These are phyloP conservation scores for Venusia cambrica DNA, from an alignment of 2,888 invertebrate species.

Conservation along the genomic window DNA sequence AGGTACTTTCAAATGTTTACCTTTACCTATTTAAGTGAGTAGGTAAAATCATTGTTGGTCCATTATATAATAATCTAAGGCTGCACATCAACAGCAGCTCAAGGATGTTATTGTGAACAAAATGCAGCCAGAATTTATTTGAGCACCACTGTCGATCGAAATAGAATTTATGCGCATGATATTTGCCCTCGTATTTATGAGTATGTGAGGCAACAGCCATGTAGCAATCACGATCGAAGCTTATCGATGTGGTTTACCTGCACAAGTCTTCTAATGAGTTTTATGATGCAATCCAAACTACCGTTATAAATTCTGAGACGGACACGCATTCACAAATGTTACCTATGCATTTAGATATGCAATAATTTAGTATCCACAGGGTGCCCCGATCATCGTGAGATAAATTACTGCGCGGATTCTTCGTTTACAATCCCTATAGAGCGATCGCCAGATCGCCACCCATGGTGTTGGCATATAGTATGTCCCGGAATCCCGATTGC, in stretches of 20 bases:
- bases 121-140: constrained; percentile 16
- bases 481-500: constrained; percentile 59
- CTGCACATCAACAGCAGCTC: constrained; percentile 21
- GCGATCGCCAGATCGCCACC: constrained; percentile 49
- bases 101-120: constrained; percentile 29
- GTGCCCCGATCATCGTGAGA: constrained; percentile 1
- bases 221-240: constrained; percentile 9
- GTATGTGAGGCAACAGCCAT: constrained; percentile 10
- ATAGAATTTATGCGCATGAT: constrained; percentile 17
- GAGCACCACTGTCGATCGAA: constrained; percentile 17
- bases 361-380: constrained; percentile 9
- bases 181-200: constrained; percentile 4
- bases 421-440: constrained; percentile 19
- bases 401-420: constrained; percentile 9
- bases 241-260: constrained; percentile 12
- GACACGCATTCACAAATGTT: not conserved
- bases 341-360: not conserved
- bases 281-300: constrained; percentile 12
- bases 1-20: too few species aligned
- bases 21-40: too few species aligned
- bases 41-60: too few species aligned
- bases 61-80: too few species aligned
- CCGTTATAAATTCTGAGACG: constrained; percentile 5
- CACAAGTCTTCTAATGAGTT: constrained; percentile 1
- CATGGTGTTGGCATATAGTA: constrained; percentile 51